A percentile compares a stretch with the other conserved stretches of the same genome.
Evolutionary conservation across 2,113 vertebrate genomes (phyloP).

Genomic region (Chlorodrepanis virens): DNA sequence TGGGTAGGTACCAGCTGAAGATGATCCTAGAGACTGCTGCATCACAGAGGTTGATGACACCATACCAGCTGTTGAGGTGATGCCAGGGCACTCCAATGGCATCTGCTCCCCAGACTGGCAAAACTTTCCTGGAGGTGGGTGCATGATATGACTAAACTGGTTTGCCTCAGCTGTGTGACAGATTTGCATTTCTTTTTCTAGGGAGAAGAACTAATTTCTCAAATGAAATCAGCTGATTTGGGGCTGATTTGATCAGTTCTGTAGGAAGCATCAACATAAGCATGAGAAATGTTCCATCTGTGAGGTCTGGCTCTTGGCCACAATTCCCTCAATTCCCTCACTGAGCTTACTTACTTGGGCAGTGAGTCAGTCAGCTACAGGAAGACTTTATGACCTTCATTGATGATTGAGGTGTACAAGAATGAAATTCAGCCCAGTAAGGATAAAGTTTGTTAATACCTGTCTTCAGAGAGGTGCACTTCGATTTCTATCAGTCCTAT

Average conservation of each 20-base stretch:
- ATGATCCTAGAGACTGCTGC: background rate
- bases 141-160: background rate
- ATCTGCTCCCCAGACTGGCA: background rate
- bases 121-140: background rate
- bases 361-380: background rate
- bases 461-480: background rate
- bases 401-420: background rate
- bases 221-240: conserved; percentile 7
- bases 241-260: background rate
- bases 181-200: background rate
- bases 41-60: background rate
- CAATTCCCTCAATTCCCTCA: background rate
- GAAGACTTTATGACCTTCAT: background rate
- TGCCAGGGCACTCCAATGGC: background rate
- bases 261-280: conserved; percentile 13
- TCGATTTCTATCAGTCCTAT: background rate
- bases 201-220: background rate
- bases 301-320: conserved; percentile 11
- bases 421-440: background rate
- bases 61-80: background rate
- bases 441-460: background rate
- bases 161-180: background rate
- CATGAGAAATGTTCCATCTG: background rate
- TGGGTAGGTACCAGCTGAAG: fast-evolving
- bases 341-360: background rate